Base-by-base conservation (phyloP, 2,113 vertebrate genomes). In the Cairina moschata region DNA sequence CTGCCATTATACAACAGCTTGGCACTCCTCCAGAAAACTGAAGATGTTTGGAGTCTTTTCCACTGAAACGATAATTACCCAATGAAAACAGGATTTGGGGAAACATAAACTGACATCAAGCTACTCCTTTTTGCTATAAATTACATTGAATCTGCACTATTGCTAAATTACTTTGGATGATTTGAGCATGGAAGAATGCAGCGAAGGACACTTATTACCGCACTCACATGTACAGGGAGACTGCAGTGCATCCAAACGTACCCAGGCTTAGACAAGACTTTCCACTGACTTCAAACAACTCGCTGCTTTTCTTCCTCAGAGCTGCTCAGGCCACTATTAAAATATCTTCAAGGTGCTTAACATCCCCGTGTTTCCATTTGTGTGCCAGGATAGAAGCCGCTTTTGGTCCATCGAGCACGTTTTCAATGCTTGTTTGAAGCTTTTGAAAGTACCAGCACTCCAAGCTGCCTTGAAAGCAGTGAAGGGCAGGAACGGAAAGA, bases 21-120 rank as follows among this genome's bases (percentile, higher is more conserved):
- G 97, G 94, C 92, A 2, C 34, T 72, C 36, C 65, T 94, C 95
- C 93, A 94, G 85, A 71, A 81, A 73, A 50, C 79, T 50, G 59
- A 58, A 89, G 93, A 77, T 0, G 0, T 86, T 96, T 92, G 93
- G 90, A 95, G 95, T 71, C 48, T 90, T 91, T 94, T 96, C 83
- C 60, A 54, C 60, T 54, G 67, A 93, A 96, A 92, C 0, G 9
- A 65, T 95, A 92, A 95, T 95, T 96, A 68, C 93, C 65, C 81
- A 93, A 65, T 87, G 95, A 91, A 95, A 96, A 96, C 75, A 97
- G 92, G 83, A 91, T 96, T 93, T 88, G 82, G 81, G 59, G 83
- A 91, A 96, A 83, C 74, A 95, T 92, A 90, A 94, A 92, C 81
- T 96, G 93, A 94, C 88, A 96, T 84, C 86, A 91, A 89, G 83